Percentiles rank a stretch among this genome's conserved stretches.
Evolutionary conservation across 2,797 vertebrate species (phyloP).

Genomic region (Botia kubotai): DNA sequence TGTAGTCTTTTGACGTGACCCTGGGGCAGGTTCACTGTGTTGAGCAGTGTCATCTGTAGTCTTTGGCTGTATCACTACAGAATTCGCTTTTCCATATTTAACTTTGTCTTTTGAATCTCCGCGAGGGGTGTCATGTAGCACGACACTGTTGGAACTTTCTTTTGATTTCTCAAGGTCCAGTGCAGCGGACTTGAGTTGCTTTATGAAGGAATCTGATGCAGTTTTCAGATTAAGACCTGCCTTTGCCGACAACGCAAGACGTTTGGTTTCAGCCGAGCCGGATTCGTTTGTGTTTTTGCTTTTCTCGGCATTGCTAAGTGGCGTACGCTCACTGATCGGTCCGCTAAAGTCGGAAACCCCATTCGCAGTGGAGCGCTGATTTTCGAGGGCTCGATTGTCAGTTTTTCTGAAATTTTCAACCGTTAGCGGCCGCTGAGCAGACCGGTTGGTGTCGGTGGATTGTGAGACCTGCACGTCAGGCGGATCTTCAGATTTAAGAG

Average conservation of each 20-base stretch:
- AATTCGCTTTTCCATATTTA: neutral
- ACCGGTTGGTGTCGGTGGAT: neutral
- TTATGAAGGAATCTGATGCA: constrained; percentile 10
- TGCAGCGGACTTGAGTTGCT: constrained; percentile 18
- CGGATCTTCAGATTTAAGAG: neutral
- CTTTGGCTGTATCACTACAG: constrained; percentile 41
- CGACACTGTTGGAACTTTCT: neutral
- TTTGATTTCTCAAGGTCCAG: constrained; percentile 22
- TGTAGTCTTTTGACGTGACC: constrained; percentile 88
- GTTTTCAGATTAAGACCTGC: constrained; percentile 13
- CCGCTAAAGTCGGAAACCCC: neutral
- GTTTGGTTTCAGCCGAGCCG: neutral
- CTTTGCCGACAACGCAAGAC: neutral
- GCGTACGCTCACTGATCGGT: neutral
- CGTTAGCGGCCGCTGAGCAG: neutral
- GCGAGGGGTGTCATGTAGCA: neutral
- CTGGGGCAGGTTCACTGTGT: constrained; percentile 86
- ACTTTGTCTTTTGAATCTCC: neutral
- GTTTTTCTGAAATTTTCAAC: neutral
- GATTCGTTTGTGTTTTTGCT: neutral
- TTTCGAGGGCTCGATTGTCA: constrained; percentile 4
- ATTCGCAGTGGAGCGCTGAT: constrained; percentile 45
- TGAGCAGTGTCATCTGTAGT: constrained; percentile 76
- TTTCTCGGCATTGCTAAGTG: neutral
- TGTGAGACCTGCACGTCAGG: neutral